These are phyloP conservation scores for Pseudochirops cupreus DNA, from an alignment of 2,797 vertebrate species.

Conservation along the genomic window DNA sequence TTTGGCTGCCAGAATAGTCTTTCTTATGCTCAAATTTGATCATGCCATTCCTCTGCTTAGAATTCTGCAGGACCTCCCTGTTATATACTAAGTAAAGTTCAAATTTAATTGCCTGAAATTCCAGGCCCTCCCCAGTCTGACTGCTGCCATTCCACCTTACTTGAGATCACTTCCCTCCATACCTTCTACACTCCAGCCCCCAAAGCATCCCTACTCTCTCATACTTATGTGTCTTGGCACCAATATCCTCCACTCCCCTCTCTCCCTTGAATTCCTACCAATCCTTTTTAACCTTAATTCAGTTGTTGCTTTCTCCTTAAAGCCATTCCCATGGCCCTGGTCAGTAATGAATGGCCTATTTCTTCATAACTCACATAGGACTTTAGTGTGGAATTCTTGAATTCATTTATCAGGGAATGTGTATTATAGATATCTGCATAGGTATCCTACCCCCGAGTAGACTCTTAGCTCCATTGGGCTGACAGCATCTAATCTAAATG, in stretches of 20 bases:
- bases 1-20: neutral
- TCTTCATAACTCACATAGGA: neutral
- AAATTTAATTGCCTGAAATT: neutral
- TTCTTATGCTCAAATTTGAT: neutral
- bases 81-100: neutral
- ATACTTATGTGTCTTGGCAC: neutral
- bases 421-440: neutral
- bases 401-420: neutral
- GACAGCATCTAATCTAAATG: neutral
- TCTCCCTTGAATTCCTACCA: neutral
- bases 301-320: neutral
- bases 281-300: neutral
- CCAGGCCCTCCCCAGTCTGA: neutral
- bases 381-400: neutral
- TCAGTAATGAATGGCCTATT: neutral
- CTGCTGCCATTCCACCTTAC: neutral
- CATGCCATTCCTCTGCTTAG: neutral
- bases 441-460: neutral
- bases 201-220: neutral
- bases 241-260: neutral
- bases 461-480: neutral
- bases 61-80: neutral
- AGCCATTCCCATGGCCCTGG: neutral
- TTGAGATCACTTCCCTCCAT: neutral
- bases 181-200: neutral